Conservation (phyloP, 2,888 invertebrate genomes). For the Scotopteryx bipunctaria region DNA sequence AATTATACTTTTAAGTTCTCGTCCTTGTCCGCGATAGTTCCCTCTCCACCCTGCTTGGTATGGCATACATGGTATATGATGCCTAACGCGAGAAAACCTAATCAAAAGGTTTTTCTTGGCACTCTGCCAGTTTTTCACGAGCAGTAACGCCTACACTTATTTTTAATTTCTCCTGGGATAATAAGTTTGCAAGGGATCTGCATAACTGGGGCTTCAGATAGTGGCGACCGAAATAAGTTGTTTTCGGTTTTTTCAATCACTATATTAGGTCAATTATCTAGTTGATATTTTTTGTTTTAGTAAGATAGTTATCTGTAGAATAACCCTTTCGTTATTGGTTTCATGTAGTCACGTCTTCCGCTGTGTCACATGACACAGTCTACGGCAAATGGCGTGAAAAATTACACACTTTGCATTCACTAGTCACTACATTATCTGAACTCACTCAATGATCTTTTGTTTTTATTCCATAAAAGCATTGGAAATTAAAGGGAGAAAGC, state of each 20-base stretch:
- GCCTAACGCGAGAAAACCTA: slow-evolving; percentile 15
- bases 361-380: slow-evolving; percentile 41
- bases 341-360: slow-evolving; percentile 24
- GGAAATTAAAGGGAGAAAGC: too few relatives aligned
- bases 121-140: slow-evolving; percentile 9
- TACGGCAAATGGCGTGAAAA: slow-evolving; percentile 72
- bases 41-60: too few relatives aligned
- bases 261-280: too few relatives aligned
- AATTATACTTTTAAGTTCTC: too few relatives aligned
- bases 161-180: slow-evolving; percentile 28
- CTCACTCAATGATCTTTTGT: too few relatives aligned
- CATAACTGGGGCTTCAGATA: slow-evolving; percentile 10
- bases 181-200: slow-evolving; percentile 15
- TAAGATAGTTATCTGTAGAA: not conserved
- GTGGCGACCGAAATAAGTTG: too few relatives aligned
- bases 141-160: slow-evolving; percentile 23
- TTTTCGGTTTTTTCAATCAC: too few relatives aligned
- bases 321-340: not conserved
- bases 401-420: slow-evolving; percentile 58
- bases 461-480: too few relatives aligned
- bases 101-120: slow-evolving; percentile 22
- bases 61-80: not conserved
- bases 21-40: too few relatives aligned
- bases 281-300: not conserved
- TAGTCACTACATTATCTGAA: slow-evolving; percentile 17